A percentile compares a stretch with the other conserved stretches of the same genome.
Conservation (phyloP, 2,888 invertebrate species). For the Meteorus colon region DNA sequence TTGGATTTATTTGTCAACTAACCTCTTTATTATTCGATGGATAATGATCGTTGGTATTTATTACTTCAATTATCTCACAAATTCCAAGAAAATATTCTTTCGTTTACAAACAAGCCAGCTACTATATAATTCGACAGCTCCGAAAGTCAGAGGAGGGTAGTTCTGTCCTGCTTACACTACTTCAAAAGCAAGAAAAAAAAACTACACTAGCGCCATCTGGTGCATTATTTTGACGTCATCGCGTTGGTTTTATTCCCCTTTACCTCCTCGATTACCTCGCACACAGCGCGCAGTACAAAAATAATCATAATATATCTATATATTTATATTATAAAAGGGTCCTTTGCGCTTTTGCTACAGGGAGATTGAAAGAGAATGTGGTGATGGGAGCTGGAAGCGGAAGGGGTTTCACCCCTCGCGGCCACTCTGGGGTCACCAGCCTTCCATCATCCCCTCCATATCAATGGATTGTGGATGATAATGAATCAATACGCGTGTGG, state of each 20-base stretch:
- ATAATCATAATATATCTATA: not conserved
- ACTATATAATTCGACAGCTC: constrained; percentile 63
- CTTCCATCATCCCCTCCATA: constrained; percentile 12
- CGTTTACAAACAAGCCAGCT: constrained; percentile 67
- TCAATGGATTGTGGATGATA: constrained; percentile 15
- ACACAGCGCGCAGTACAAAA: not conserved
- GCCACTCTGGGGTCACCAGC: constrained; percentile 31
- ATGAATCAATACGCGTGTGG: constrained; percentile 14
- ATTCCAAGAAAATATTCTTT: constrained; percentile 42
- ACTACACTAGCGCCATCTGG: constrained; percentile 48
- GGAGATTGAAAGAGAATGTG: constrained; percentile 3
- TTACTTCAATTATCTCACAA: constrained; percentile 5
- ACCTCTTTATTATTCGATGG: not conserved
- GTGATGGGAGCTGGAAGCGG: not conserved
- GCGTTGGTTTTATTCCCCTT: not conserved
- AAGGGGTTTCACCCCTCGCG: constrained; percentile 18
- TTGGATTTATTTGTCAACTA: not conserved
- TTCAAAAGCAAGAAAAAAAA: not conserved
- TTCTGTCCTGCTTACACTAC: constrained; percentile 15
- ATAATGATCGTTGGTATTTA: not conserved
- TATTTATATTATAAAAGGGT: constrained; percentile 17
- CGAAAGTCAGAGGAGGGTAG: constrained; percentile 47
- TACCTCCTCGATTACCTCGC: not conserved
- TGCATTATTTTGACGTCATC: constrained; percentile 26
- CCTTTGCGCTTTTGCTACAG: constrained; percentile 27